phyloP scores from a whole-genome alignment of 2,113 vertebrate genomes.

The Pangasianodon gigas region DNA sequence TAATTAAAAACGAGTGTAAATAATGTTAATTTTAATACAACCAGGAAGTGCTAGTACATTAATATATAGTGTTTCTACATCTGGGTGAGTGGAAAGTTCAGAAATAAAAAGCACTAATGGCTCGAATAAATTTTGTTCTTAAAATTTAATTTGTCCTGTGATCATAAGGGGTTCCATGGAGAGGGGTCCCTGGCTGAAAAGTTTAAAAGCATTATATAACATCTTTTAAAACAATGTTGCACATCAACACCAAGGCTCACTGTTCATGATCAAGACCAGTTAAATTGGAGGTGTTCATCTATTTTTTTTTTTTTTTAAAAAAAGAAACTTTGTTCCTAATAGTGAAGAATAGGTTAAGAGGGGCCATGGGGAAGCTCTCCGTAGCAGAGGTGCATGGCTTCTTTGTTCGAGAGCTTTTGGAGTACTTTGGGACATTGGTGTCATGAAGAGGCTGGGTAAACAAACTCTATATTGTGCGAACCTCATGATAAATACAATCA shows the following conservation, averaged over 20 bases:
- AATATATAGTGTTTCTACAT: neutral
- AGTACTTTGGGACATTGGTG: neutral
- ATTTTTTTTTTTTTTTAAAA: neutral
- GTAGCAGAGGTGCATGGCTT: neutral
- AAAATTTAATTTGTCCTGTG: neutral
- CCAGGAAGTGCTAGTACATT: neutral
- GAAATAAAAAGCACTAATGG: neutral
- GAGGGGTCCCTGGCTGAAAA: neutral
- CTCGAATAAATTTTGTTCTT: neutral
- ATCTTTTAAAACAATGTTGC: neutral
- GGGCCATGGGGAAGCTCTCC: neutral
- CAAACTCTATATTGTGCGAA: neutral
- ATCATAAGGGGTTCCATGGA: neutral
- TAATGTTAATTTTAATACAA: neutral
- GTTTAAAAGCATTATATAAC: neutral
- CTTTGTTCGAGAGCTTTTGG: neutral
- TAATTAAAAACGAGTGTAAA: neutral
- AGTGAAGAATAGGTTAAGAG: neutral
- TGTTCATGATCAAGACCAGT: neutral
- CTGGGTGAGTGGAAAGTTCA: neutral
- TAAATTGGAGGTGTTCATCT: neutral
- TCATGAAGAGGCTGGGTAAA: slow-evolving; percentile 21
- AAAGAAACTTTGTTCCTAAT: neutral
- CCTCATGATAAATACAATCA: neutral
- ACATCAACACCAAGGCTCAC: neutral